Evolutionary conservation across 2,797 vertebrate genomes (phyloP).

Genomic region (Muscicapa comitata): DNA sequence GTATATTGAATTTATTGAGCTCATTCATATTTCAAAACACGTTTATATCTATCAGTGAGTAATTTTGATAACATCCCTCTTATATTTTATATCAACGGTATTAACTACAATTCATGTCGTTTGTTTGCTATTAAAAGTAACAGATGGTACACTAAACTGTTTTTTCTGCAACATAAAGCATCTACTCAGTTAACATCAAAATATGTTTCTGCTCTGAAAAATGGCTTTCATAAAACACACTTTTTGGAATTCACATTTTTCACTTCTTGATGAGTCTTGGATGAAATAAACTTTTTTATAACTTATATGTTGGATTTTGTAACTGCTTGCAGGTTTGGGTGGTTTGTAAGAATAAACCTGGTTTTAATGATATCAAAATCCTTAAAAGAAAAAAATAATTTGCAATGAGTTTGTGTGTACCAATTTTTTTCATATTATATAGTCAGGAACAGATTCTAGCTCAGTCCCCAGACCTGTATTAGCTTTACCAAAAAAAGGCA

Average conservation of each 20-base stretch:
- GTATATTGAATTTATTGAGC: not conserved
- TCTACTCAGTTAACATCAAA: not conserved
- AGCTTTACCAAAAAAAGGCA: not conserved
- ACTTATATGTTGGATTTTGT: not conserved
- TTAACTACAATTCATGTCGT: constrained; percentile 13
- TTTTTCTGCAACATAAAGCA: not conserved
- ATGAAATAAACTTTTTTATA: not conserved
- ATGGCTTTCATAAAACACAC: not conserved
- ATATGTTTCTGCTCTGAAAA: not conserved
- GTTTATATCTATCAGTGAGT: constrained; percentile 15
- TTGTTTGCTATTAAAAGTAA: constrained; percentile 28
- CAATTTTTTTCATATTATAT: not conserved
- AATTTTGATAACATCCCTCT: constrained; percentile 29
- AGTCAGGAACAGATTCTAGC: not conserved
- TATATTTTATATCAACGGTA: constrained; percentile 29
- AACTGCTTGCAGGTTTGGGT: not conserved
- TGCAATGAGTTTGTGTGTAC: not conserved
- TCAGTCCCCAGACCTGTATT: not conserved
- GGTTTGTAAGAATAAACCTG: not conserved
- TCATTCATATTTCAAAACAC: constrained; percentile 25
- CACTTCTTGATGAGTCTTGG: not conserved
- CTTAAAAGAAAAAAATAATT: not conserved
- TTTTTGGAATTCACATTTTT: not conserved
- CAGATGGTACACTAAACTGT: constrained; percentile 16
- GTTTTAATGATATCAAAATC: not conserved